Evolutionary conservation across 1,140 invertebrate species (phyloP).

Genomic region (Dreissena polymorpha): DNA sequence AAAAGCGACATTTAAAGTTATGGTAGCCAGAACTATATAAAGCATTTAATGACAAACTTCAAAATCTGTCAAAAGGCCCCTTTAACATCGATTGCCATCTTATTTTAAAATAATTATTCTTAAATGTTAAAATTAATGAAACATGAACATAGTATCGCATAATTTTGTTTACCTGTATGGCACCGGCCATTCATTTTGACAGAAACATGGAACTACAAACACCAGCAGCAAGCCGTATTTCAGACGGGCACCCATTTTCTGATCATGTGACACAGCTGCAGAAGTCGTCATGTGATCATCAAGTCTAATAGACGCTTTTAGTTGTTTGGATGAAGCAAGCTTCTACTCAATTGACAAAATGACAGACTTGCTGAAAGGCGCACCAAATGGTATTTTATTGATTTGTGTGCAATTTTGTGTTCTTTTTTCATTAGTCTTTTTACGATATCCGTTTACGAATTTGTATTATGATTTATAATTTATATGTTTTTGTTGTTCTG

Average conservation of each 20-base stretch:
- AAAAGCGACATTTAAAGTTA: too few relatives aligned
- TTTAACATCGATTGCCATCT: background rate
- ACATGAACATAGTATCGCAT: background rate
- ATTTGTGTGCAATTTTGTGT: background rate
- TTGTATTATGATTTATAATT: too few relatives aligned
- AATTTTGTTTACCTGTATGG: slow-evolving; percentile 46
- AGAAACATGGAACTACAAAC: slow-evolving; percentile 12
- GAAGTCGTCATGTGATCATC: slow-evolving; percentile 44
- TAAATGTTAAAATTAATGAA: background rate
- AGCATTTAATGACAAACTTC: too few relatives aligned
- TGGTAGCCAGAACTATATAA: too few relatives aligned
- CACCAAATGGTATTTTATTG: slow-evolving; percentile 28
- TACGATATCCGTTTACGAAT: too few relatives aligned
- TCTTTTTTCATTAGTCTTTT: background rate
- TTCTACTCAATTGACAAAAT: slow-evolving; percentile 31
- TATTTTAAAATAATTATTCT: too few relatives aligned
- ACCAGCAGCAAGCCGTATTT: slow-evolving; percentile 7
- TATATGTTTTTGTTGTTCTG: too few relatives aligned
- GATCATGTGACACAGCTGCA: slow-evolving; percentile 37
- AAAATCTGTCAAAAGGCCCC: too few relatives aligned
- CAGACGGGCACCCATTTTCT: slow-evolving; percentile 1
- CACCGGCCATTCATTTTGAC: slow-evolving; percentile 38
- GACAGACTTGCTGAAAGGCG: slow-evolving; percentile 36
- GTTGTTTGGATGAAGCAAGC: background rate
- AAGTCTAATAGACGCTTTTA: slow-evolving; percentile 24